phyloP scores from a whole-genome alignment of 2,113 vertebrate species.

The Pluvialis apricaria region DNA sequence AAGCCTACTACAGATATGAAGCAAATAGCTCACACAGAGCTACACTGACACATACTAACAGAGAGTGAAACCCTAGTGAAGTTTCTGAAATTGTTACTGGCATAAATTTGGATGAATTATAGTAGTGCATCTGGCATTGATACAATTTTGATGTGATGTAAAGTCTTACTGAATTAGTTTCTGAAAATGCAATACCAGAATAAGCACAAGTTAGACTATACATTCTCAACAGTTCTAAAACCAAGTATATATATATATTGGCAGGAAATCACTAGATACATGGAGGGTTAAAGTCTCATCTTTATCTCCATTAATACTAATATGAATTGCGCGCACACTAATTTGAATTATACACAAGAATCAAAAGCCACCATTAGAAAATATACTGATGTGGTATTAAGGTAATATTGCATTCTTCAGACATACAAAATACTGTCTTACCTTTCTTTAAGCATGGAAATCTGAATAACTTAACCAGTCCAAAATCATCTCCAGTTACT shows the following conservation, averaged over 20 bases:
- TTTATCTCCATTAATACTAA: neutral
- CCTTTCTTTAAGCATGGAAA: conserved; percentile 97
- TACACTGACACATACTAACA: neutral
- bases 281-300: neutral
- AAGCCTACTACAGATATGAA: neutral
- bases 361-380: neutral
- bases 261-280: neutral
- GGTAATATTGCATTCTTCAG: neutral
- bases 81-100: neutral
- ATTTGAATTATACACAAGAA: neutral
- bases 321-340: neutral
- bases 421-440: conserved; percentile 16
- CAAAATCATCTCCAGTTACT: conserved; percentile 91
- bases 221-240: neutral
- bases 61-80: neutral
- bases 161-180: neutral
- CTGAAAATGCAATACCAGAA: neutral
- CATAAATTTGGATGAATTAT: neutral
- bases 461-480: conserved; percentile 89
- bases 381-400: rapidly evolving
- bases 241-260: neutral
- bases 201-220: neutral
- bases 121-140: neutral
- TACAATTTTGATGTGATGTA: neutral
- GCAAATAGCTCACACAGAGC: neutral